Evolutionary conservation across 1,140 invertebrate species (phyloP).

Genomic region (Theocolax elegans): DNA sequence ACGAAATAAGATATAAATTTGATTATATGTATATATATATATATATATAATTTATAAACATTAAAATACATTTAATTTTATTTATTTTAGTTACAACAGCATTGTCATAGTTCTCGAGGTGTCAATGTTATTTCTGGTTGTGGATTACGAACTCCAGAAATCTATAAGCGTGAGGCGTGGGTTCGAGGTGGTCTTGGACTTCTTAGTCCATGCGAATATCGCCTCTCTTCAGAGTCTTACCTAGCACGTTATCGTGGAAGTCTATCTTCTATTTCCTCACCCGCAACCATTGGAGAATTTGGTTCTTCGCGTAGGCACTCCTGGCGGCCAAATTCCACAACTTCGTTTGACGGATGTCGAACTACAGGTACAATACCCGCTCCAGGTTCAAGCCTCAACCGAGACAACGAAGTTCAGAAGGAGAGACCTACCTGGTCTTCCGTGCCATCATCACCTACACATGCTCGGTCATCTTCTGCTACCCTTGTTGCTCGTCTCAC

Average conservation of each 20-base stretch:
- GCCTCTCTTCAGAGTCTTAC: slow-evolving; percentile 59
- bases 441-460: slow-evolving; percentile 69
- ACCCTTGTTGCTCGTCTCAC: slow-evolving; percentile 39
- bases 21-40: too few relatives aligned
- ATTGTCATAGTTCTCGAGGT: slow-evolving; percentile 1
- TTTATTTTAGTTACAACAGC: slow-evolving; percentile 13
- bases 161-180: slow-evolving; percentile 58
- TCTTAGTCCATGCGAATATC: slow-evolving; percentile 63
- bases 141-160: slow-evolving; percentile 58
- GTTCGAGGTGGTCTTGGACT: slow-evolving; percentile 56
- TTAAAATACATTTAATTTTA: background rate
- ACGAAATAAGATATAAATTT: too few relatives aligned
- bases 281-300: slow-evolving; percentile 52
- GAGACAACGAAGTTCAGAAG: background rate
- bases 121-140: background rate
- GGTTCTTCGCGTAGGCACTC: slow-evolving; percentile 62
- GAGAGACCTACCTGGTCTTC: slow-evolving; percentile 66
- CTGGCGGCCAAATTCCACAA: slow-evolving; percentile 58
- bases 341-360: slow-evolving; percentile 63
- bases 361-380: slow-evolving; percentile 48
- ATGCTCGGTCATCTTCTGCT: slow-evolving; percentile 54
- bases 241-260: slow-evolving; percentile 61
- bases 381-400: background rate
- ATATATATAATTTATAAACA: background rate
- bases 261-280: slow-evolving; percentile 63